Percentiles rank a stretch among this genome's conserved stretches.
Conservation (phyloP, 2,113 vertebrate species). For the Ailurus styani region DNA sequence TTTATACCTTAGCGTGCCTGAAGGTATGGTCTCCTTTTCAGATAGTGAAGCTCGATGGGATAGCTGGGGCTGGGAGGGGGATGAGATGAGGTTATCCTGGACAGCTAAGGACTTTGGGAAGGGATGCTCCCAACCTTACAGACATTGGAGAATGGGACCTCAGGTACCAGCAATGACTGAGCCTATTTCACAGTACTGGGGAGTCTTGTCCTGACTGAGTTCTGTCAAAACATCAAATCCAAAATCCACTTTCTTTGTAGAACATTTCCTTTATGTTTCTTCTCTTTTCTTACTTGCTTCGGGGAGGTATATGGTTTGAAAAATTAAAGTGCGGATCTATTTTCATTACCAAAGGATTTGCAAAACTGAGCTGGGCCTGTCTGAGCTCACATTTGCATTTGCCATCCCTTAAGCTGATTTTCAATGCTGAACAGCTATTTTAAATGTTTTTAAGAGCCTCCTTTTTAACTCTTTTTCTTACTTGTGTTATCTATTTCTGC, state of each 20-base stretch:
- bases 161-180: background rate
- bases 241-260: constrained; percentile 69
- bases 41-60: background rate
- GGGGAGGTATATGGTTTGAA: constrained; percentile 74
- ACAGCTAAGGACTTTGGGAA: background rate
- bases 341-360: constrained; percentile 78
- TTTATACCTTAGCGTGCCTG: constrained; percentile 15
- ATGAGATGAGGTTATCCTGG: background rate
- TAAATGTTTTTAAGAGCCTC: constrained; percentile 77
- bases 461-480: constrained; percentile 73
- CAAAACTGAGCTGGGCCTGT: constrained; percentile 73
- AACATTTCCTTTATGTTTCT: constrained; percentile 72
- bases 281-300: constrained; percentile 78
- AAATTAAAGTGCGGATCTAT: constrained; percentile 77
- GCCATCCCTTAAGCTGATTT: constrained; percentile 81
- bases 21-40: background rate
- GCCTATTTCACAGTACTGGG: background rate
- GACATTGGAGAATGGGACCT: background rate
- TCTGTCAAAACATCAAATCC: constrained; percentile 74
- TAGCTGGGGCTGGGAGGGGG: background rate
- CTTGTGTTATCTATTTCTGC: constrained; percentile 49
- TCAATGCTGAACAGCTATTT: constrained; percentile 76
- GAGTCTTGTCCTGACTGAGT: constrained; percentile 48
- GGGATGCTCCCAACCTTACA: background rate
- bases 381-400: constrained; percentile 79